Percentiles rank a stretch among this genome's conserved stretches.
These are phyloP conservation scores for Drosophila cracens DNA, from an alignment of 2,888 invertebrate genomes.

Conservation along the genomic window DNA sequence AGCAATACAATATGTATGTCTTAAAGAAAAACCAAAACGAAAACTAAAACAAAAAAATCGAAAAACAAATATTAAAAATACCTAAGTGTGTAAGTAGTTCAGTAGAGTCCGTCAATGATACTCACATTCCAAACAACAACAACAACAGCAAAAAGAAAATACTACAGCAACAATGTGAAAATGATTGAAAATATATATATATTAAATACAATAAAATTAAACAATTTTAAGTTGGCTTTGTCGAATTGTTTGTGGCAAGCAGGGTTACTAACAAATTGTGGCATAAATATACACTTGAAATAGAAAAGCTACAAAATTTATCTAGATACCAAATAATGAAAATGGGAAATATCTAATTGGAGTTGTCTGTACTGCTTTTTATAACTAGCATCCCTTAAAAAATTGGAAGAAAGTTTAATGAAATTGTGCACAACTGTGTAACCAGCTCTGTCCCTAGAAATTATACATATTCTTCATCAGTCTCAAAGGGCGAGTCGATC, in stretches of 20 bases:
- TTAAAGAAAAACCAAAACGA: slow-evolving; percentile 15
- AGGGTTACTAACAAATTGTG: not conserved
- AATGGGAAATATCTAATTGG: not conserved
- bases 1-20: slow-evolving; percentile 56
- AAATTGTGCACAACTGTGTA: not conserved
- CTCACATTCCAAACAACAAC: slow-evolving; percentile 38
- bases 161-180: slow-evolving; percentile 53
- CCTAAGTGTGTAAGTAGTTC: slow-evolving; percentile 58
- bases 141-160: slow-evolving; percentile 10
- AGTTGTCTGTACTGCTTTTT: not conserved
- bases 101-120: slow-evolving; percentile 71
- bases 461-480: not conserved
- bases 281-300: not conserved
- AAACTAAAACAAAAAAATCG: slow-evolving; percentile 5
- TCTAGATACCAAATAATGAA: not conserved
- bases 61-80: slow-evolving; percentile 15
- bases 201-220: slow-evolving; percentile 54
- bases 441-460: not conserved
- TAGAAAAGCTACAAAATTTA: not conserved
- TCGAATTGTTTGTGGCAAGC: not conserved
- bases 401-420: not conserved
- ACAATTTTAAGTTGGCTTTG: slow-evolving; percentile 17
- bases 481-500: not conserved
- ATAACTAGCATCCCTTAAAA: not conserved
- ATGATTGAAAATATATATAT: slow-evolving; percentile 51